Evolutionary conservation across 2,113 vertebrate species (phyloP).

Genomic region (Bujurquina vittata): DNA sequence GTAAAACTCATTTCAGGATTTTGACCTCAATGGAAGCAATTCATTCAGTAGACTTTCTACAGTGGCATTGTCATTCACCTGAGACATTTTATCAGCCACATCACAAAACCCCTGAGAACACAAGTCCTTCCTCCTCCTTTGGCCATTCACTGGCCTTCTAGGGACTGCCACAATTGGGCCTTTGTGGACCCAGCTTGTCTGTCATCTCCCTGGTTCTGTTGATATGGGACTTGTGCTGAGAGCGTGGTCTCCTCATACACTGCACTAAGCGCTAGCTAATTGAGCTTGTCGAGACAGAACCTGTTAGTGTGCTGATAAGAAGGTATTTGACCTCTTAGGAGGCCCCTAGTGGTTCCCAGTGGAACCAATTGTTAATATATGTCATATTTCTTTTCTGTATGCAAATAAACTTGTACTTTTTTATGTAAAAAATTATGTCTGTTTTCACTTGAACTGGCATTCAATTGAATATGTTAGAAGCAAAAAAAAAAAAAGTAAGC

Average conservation of each 20-base stretch:
- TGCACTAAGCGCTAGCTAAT: constrained; percentile 77
- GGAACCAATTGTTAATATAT: constrained; percentile 19
- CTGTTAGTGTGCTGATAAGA: constrained; percentile 80
- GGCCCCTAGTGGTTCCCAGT: constrained; percentile 22
- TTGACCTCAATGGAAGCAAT: constrained; percentile 44
- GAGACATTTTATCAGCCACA: constrained; percentile 56
- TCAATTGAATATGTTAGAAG: neutral
- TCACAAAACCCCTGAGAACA: constrained; percentile 61
- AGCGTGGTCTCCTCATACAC: constrained; percentile 63
- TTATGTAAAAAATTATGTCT: neutral
- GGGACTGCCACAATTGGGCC: constrained; percentile 63
- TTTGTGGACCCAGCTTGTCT: constrained; percentile 76
- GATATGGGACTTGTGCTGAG: constrained; percentile 73
- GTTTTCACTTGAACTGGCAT: neutral
- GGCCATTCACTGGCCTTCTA: constrained; percentile 57
- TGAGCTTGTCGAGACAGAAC: constrained; percentile 79
- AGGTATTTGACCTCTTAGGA: constrained; percentile 71
- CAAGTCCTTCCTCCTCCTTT: constrained; percentile 50
- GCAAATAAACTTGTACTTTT: neutral
- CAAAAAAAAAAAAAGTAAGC: no score
- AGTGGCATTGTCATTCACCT: constrained; percentile 53
- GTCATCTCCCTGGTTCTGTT: constrained; percentile 77
- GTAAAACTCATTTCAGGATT: constrained; percentile 29
- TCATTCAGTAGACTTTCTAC: constrained; percentile 32
- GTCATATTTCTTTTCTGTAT: neutral